Evolutionary conservation across 2,888 invertebrate species (phyloP).

Genomic region (Orchestes rusci): DNA sequence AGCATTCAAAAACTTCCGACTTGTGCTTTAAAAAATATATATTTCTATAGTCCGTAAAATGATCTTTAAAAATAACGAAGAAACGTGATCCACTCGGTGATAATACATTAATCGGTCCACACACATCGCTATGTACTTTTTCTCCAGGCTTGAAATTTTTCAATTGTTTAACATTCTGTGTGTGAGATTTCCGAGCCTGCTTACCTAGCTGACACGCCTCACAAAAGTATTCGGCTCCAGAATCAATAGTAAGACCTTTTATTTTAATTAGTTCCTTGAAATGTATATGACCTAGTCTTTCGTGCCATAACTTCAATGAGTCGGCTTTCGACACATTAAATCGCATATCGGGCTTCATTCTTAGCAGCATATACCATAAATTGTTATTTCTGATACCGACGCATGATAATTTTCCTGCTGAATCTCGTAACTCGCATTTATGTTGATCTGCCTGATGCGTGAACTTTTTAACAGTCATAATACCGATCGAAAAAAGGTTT

Average conservation of each 20-base stretch:
- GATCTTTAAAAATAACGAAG: constrained; percentile 27
- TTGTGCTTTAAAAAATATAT: constrained; percentile 16
- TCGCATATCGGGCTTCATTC: constrained; percentile 6
- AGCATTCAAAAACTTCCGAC: constrained; percentile 12
- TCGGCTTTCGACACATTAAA: constrained; percentile 6
- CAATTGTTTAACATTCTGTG: background rate
- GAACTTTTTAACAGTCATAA: constrained; percentile 16
- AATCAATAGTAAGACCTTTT: constrained; percentile 1
- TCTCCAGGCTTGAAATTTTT: constrained; percentile 18
- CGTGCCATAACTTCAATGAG: constrained; percentile 17
- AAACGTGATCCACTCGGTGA: constrained; percentile 23
- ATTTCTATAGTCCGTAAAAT: constrained; percentile 18
- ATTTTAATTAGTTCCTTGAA: constrained; percentile 5
- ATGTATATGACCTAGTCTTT: constrained; percentile 15
- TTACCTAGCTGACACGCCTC: constrained; percentile 11
- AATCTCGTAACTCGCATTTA: constrained; percentile 13
- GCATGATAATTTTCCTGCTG: constrained; percentile 13
- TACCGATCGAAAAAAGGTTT: constrained; percentile 16
- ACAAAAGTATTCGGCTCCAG: constrained; percentile 7
- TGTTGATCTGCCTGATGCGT: constrained; percentile 13
- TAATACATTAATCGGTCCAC: constrained; percentile 18
- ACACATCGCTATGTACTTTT: constrained; percentile 23
- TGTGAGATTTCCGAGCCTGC: constrained; percentile 6
- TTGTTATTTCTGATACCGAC: constrained; percentile 13
- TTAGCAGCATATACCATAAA: constrained; percentile 19